Evolutionary conservation across 2,113 vertebrate species (phyloP).

Genomic region (Poeciliopsis prolifica): DNA sequence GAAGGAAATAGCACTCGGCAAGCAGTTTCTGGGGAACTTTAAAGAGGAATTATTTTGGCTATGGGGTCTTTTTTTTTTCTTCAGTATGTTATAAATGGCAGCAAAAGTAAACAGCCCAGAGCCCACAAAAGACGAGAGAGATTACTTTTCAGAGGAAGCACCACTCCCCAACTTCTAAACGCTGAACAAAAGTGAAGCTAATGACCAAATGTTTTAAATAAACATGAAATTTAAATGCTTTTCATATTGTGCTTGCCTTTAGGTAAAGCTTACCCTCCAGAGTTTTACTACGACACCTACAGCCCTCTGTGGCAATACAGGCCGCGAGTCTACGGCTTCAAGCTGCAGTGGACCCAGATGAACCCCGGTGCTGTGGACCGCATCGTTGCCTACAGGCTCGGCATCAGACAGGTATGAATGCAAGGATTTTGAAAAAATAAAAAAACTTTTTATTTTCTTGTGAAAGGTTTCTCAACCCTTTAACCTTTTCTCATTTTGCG

Average conservation of each 20-base stretch:
- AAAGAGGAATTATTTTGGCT: neutral
- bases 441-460: neutral
- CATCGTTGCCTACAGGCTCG: conserved; percentile 92
- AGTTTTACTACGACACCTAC: conserved; percentile 98
- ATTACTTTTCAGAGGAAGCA: neutral
- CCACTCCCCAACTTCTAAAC: neutral
- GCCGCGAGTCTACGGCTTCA: conserved; percentile 91
- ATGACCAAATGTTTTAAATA: neutral
- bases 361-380: conserved; percentile 91
- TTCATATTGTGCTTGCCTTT: conserved; percentile 25
- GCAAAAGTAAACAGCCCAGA: neutral
- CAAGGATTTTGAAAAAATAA: neutral
- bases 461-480: neutral
- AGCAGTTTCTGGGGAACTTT: neutral
- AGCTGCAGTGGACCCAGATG: conserved; percentile 98
- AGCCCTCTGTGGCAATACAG: conserved; percentile 96
- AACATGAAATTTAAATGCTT: neutral
- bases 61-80: neutral
- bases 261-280: conserved; percentile 94
- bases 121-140: neutral
- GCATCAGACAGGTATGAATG: conserved; percentile 90
- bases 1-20: neutral
- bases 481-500: neutral
- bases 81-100: neutral
- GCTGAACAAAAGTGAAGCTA: neutral